Evolutionary conservation across 2,113 vertebrate species (phyloP).

Genomic region (Bombycilla garrulus): DNA sequence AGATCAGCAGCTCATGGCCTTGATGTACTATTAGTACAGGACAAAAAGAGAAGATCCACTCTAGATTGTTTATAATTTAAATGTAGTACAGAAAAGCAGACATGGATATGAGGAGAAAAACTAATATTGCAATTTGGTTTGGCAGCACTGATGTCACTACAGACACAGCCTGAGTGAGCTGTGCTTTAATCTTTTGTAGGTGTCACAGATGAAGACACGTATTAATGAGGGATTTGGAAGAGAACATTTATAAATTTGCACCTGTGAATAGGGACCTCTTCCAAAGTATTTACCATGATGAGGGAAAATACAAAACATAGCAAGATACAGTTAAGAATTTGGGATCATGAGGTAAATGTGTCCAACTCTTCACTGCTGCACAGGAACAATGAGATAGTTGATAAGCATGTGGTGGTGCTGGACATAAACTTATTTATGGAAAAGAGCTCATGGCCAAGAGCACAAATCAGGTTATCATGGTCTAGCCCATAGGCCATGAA

Average conservation of each 20-base stretch:
- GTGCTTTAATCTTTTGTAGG: background rate
- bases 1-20: background rate
- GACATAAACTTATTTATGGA: background rate
- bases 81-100: background rate
- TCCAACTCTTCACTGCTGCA: background rate
- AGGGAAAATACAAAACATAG: background rate
- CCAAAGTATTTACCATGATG: background rate
- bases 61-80: background rate
- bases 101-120: background rate
- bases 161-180: background rate
- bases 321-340: background rate
- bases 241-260: background rate
- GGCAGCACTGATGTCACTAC: background rate
- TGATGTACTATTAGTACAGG: background rate
- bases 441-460: background rate
- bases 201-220: background rate
- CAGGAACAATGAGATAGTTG: background rate
- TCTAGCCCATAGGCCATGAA: background rate
- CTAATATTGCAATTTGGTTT: background rate
- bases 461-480: rapidly evolving
- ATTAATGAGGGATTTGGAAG: background rate
- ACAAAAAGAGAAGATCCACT: background rate
- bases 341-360: rapidly evolving
- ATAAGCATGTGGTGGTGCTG: background rate
- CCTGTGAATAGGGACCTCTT: background rate